These are phyloP conservation scores for Montipora foliosa DNA, from an alignment of 64 coral and sea anemone species.

Conservation along the genomic window DNA sequence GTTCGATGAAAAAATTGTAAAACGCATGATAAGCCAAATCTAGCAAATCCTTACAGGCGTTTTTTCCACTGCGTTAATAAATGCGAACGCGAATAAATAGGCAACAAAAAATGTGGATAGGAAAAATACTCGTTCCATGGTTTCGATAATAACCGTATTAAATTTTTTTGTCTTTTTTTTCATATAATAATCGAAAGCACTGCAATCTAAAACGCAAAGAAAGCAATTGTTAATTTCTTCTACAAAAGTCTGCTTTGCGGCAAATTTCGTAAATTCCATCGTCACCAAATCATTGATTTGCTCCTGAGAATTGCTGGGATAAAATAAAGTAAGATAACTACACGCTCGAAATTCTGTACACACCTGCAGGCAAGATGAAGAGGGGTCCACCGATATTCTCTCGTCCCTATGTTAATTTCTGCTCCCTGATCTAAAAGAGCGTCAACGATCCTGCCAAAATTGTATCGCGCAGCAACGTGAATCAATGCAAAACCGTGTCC, in stretches of 20 bases:
- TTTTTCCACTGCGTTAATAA: too few relatives aligned
- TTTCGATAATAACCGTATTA: too few relatives aligned
- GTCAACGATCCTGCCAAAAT: slow-evolving; percentile 17
- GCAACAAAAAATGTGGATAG: too few relatives aligned
- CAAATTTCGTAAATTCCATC: neutral
- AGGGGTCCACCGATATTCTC: slow-evolving; percentile 49
- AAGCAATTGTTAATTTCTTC: neutral
- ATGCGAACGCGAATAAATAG: too few relatives aligned
- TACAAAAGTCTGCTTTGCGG: neutral
- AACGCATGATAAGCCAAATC: too few relatives aligned
- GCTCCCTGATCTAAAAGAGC: slow-evolving; percentile 40
- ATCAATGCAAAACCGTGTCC: slow-evolving; percentile 36
- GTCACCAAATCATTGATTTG: neutral
- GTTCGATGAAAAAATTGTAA: too few relatives aligned
- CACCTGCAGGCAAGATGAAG: slow-evolving; percentile 64
- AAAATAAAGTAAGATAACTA: too few relatives aligned
- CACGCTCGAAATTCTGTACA: neutral
- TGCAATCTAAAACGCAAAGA: too few relatives aligned
- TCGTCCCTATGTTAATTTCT: slow-evolving; percentile 32
- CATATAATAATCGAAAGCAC: too few relatives aligned
- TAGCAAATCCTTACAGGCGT: too few relatives aligned
- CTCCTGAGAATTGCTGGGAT: neutral
- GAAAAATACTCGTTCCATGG: too few relatives aligned
- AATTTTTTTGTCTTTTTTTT: too few relatives aligned
- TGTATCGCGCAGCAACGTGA: slow-evolving; percentile 62